These are phyloP conservation scores for Himalopsyche phryganea DNA, from an alignment of 1,140 invertebrate genomes.

Conservation along the genomic window DNA sequence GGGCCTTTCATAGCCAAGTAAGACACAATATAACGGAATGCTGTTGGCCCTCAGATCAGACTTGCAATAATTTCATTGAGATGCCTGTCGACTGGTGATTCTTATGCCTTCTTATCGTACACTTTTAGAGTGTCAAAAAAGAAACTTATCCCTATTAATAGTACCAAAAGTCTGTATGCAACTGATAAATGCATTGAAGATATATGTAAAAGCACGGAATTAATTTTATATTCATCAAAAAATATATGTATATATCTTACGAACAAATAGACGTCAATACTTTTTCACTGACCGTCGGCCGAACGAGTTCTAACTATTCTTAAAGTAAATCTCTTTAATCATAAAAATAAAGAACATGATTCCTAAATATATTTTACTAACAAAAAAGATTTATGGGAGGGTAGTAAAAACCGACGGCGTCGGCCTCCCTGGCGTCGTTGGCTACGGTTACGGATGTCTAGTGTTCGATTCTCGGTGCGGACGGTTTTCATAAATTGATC, in stretches of 20 bases:
- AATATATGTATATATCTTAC: constrained; percentile 11
- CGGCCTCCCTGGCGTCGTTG: no score
- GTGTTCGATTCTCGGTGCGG: no score
- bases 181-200: constrained; percentile 29
- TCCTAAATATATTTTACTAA: no score
- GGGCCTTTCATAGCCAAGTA: neutral
- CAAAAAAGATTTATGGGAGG: no score
- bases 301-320: no score
- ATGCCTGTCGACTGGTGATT: constrained; percentile 37
- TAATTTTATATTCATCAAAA: constrained; percentile 2
- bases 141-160: constrained; percentile 29
- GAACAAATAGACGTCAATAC: no score
- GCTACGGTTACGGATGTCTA: no score
- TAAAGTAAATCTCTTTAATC: constrained; percentile 7
- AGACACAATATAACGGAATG: neutral
- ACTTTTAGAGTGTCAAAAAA: constrained; percentile 36
- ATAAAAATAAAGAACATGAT: no score
- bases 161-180: constrained; percentile 34
- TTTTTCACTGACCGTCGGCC: no score
- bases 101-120: constrained; percentile 32
- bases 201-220: constrained; percentile 25
- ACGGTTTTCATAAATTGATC: no score
- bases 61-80: constrained; percentile 36
- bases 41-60: constrained; percentile 3
- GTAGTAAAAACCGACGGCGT: no score